Evolutionary conservation across 2,888 invertebrate genomes (phyloP).

Genomic region (Nasonovia ribisnigri): DNA sequence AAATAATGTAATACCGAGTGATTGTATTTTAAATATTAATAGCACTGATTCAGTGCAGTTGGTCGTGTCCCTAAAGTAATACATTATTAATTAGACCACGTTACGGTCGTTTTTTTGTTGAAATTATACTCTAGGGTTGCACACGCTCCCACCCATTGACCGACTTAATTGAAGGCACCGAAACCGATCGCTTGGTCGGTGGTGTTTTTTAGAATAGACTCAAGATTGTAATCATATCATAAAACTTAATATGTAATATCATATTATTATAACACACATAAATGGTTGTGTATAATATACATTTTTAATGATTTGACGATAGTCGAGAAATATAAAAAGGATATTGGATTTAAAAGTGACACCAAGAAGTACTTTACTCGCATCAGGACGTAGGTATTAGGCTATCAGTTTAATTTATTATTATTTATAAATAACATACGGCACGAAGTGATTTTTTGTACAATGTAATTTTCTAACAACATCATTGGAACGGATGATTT

Average conservation of each 20-base stretch:
- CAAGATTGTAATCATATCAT: neutral
- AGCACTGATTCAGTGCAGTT: neutral
- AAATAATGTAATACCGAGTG: neutral
- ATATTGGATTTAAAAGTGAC: neutral
- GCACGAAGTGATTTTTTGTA: neutral
- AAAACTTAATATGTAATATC: neutral
- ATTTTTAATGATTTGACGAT: neutral
- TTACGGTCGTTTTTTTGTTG: neutral
- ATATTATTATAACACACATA: neutral
- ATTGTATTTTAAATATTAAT: neutral
- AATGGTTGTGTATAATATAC: neutral
- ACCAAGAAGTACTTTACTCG: neutral
- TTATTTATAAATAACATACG: neutral
- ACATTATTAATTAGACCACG: slow-evolving; percentile 25
- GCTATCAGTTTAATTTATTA: neutral
- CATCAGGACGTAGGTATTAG: neutral
- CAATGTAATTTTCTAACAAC: neutral
- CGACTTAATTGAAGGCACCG: neutral
- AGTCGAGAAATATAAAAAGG: neutral
- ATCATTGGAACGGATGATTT: neutral
- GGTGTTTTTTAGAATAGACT: neutral
- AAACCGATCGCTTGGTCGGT: neutral
- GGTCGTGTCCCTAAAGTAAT: slow-evolving; percentile 25
- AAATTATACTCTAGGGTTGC: neutral
- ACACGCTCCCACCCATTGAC: neutral